These are phyloP conservation scores for Latheticus oryzae DNA, from an alignment of 2,888 invertebrate species.

Conservation along the genomic window DNA sequence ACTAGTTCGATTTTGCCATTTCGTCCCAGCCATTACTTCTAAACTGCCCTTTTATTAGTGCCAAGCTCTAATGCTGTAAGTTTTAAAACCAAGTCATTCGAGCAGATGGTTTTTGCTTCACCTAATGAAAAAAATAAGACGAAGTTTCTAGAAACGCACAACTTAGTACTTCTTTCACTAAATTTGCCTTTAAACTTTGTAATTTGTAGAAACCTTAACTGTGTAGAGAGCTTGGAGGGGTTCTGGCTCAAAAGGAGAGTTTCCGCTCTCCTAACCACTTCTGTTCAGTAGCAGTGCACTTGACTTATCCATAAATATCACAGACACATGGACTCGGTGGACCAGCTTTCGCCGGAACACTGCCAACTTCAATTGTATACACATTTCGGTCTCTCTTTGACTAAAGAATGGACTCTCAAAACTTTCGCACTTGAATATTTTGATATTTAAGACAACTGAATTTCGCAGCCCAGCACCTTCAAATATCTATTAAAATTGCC, in stretches of 20 bases:
- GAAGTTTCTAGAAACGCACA: too few species aligned
- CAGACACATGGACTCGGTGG: conserved; percentile 44
- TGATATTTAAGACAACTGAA: too few species aligned
- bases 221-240: conserved; percentile 12
- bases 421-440: too few species aligned
- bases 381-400: conserved; percentile 34
- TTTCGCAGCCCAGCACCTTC: too few species aligned
- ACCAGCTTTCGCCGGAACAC: conserved; percentile 37
- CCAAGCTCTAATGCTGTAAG: conserved; percentile 29
- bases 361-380: conserved; percentile 36
- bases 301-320: conserved; percentile 50
- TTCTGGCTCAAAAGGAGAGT: conserved; percentile 25
- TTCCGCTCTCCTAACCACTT: conserved; percentile 34
- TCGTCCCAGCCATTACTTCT: conserved; percentile 43
- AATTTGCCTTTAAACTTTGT: too few species aligned
- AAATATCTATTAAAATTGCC: too few species aligned
- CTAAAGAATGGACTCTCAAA: too few species aligned
- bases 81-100: conserved; percentile 10
- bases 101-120: too few species aligned
- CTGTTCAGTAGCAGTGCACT: conserved; percentile 46
- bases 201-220: conserved; percentile 9
- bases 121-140: too few species aligned
- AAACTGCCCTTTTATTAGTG: conserved; percentile 40
- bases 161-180: too few species aligned
- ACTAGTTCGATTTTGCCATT: conserved; percentile 30